Percentiles rank a stretch among this genome's conserved stretches.
Conservation (phyloP, 2,888 invertebrate species). For the Hyposoter dolosus region DNA sequence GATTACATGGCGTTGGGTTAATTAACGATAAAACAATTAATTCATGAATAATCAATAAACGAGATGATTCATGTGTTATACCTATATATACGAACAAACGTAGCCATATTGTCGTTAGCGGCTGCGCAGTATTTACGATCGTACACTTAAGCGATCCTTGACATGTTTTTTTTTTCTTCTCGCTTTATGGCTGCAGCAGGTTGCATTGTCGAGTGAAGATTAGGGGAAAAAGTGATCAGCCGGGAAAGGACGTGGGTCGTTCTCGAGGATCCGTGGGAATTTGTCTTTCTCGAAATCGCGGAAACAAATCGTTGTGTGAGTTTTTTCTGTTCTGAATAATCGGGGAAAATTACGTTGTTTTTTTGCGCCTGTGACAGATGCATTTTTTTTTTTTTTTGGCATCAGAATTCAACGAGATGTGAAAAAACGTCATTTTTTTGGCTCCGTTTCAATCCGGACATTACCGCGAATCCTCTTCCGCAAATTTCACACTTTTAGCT, state of each 20-base stretch:
- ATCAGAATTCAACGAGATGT: background rate
- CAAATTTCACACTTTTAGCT: conserved; percentile 11
- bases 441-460: background rate
- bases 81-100: background rate
- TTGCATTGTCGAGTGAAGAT: too few relatives aligned
- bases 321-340: background rate
- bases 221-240: too few relatives aligned
- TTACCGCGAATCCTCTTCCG: conserved; percentile 13
- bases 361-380: background rate
- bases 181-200: too few relatives aligned
- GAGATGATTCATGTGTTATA: background rate
- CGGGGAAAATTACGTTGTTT: background rate
- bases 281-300: background rate
- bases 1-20: background rate
- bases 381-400: background rate
- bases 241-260: too few relatives aligned
- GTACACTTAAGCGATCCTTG: too few relatives aligned
- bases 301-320: background rate
- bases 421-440: background rate
- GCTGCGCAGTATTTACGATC: conserved; percentile 10
- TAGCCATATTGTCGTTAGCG: conserved; percentile 7
- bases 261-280: background rate
- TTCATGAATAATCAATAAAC: conserved; percentile 6
- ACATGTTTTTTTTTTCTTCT: background rate
- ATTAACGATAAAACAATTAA: background rate